These are phyloP conservation scores for Eurystomus glaucurus DNA, from an alignment of 2,797 vertebrate species.

Conservation along the genomic window DNA sequence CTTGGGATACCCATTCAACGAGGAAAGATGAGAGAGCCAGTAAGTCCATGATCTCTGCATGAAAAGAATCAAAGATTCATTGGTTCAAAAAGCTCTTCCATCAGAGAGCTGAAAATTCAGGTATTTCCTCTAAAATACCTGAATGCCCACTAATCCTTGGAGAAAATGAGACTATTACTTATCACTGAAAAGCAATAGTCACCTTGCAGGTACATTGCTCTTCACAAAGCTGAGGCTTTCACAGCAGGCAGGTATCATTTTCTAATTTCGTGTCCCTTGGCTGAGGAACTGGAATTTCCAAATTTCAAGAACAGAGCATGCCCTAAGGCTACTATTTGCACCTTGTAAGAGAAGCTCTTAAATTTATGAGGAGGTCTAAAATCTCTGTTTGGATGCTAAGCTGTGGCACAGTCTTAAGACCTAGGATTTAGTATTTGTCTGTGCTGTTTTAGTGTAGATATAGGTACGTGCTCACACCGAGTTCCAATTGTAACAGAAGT, in stretches of 20 bases:
- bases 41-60: background rate
- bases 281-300: background rate
- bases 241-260: background rate
- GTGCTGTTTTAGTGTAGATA: background rate
- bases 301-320: background rate
- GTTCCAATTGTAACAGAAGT: background rate
- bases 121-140: background rate
- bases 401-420: background rate
- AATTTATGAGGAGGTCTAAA: background rate
- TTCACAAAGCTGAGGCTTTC: background rate
- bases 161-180: background rate
- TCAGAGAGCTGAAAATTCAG: background rate
- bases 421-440: background rate
- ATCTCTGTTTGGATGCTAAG: background rate
- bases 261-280: background rate
- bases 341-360: background rate
- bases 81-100: background rate
- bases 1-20: background rate
- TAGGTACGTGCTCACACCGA: background rate
- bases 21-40: background rate
- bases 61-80: background rate
- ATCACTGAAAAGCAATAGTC: background rate
- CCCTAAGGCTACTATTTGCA: background rate
- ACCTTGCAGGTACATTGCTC: background rate
- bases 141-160: background rate